Evolutionary conservation across 2,797 vertebrate genomes (phyloP), one percentile per base, ranked within the genome.

Genomic region (Bovichtus variegatus): DNA sequence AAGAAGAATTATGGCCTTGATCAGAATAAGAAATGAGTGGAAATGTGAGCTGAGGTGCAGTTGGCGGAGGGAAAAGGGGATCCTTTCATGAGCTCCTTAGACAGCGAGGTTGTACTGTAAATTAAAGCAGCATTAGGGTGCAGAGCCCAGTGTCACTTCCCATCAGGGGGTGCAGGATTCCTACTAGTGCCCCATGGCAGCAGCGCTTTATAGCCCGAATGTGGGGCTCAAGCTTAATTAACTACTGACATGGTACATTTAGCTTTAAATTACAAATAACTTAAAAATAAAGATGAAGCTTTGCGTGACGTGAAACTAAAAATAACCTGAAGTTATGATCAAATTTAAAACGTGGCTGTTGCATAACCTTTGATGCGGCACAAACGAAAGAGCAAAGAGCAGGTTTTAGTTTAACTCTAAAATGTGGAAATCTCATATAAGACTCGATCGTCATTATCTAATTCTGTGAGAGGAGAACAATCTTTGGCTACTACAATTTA

Each of bases 131-230:
- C 58, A 36, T 83, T 81, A 44, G 76, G 44, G 50, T 78, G 71
- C 70, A 82, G 72, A 64, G 57, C 58, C 76, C 49, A 2, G 63
- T 90, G 89, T 92, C 89, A 76, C 70, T 15, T 78, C 89, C 54
- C 87, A 84, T 77, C 85, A 77, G 87, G 89, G 81, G 85, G 87
- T 71, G 76, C 69, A 73, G 84, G 74, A 92, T 92, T 89, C 87
- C 85, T 87, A 6, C 34, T 74, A 80, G 87, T 70, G 66, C 68
- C 87, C 87, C 79, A n/a, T 87, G 72, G 87, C 82, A 92, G 88
- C 85, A 50, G 40, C 19, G 6, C 64, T 86, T 87, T 78, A 82
- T 25, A 34, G 70, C 71, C 49, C 54, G 44, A 70, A 79, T 76
- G 76, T 58, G 36, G 72, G 62, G 40, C 62, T 76, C 68, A 49